Conservation (phyloP, 2,113 vertebrate genomes). For the Pseudorectes ferrugineus region DNA sequence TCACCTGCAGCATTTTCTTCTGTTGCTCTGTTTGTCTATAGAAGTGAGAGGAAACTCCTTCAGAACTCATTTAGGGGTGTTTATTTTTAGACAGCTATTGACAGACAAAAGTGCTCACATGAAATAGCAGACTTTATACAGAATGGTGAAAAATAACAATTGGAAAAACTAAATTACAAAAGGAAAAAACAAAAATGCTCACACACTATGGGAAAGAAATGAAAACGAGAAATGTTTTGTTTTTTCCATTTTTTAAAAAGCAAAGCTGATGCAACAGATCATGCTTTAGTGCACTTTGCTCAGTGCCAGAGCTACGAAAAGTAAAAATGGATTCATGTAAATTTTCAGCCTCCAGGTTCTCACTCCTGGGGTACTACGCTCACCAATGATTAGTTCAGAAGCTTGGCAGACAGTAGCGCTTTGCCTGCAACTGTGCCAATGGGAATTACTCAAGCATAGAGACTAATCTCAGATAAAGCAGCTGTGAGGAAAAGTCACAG, state of each 20-base stretch:
- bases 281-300: background rate
- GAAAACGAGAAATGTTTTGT: background rate
- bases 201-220: background rate
- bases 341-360: constrained; percentile 43
- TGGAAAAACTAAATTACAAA: background rate
- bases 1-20: background rate
- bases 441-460: constrained; percentile 36
- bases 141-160: background rate
- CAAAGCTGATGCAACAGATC: background rate
- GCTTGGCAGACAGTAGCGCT: constrained; percentile 33
- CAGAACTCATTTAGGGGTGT: background rate
- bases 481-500: constrained; percentile 28
- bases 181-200: background rate
- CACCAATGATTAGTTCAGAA: constrained; percentile 51
- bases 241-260: background rate
- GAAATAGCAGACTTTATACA: background rate
- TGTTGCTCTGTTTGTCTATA: background rate
- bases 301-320: background rate
- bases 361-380: constrained; percentile 35
- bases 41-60: background rate
- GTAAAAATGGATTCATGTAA: constrained; percentile 31
- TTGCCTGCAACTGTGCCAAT: constrained; percentile 43
- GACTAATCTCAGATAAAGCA: background rate
- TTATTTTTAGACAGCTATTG: background rate
- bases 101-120: background rate